Percentiles rank a stretch among this genome's conserved stretches.
phyloP scores from a whole-genome alignment of 2,888 invertebrate species.

The Synergus japonicus region DNA sequence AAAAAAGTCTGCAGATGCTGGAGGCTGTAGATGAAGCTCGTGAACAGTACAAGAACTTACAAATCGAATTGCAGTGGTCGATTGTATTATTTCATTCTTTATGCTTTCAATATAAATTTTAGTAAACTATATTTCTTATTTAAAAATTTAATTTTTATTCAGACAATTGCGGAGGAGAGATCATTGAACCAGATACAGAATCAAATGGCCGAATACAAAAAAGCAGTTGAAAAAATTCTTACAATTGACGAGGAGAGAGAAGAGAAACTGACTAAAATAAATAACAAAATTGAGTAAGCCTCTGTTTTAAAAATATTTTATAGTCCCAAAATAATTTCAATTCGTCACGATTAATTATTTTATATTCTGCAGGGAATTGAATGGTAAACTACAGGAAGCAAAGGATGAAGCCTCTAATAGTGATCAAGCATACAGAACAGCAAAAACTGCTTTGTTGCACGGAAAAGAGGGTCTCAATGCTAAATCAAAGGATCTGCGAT shows the following conservation, averaged over 20 bases:
- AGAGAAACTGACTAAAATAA: constrained; percentile 62
- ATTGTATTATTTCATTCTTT: constrained; percentile 55
- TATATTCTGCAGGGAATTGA: constrained; percentile 54
- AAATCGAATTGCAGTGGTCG: constrained; percentile 81
- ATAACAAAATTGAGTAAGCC: constrained; percentile 77
- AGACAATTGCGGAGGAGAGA: constrained; percentile 65
- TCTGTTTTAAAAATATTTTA: constrained; percentile 33
- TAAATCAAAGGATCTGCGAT: constrained; percentile 59
- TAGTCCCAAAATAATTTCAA: constrained; percentile 29
- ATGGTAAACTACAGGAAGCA: constrained; percentile 56
- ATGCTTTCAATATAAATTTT: not conserved
- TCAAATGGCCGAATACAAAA: constrained; percentile 74
- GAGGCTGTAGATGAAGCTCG: constrained; percentile 80
- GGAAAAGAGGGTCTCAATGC: constrained; percentile 56
- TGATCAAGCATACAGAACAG: constrained; percentile 49
- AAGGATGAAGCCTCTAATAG: constrained; percentile 58
- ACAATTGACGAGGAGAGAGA: constrained; percentile 58
- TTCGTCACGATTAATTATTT: constrained; percentile 14
- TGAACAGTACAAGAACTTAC: constrained; percentile 77
- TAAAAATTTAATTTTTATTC: constrained; percentile 19
- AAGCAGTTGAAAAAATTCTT: constrained; percentile 59
- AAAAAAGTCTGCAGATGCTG: constrained; percentile 80
- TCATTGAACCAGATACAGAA: constrained; percentile 75
- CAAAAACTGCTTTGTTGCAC: constrained; percentile 52
- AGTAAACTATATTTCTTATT: not conserved